Conservation (phyloP, 1,140 invertebrate species). For the Sipha flava region DNA sequence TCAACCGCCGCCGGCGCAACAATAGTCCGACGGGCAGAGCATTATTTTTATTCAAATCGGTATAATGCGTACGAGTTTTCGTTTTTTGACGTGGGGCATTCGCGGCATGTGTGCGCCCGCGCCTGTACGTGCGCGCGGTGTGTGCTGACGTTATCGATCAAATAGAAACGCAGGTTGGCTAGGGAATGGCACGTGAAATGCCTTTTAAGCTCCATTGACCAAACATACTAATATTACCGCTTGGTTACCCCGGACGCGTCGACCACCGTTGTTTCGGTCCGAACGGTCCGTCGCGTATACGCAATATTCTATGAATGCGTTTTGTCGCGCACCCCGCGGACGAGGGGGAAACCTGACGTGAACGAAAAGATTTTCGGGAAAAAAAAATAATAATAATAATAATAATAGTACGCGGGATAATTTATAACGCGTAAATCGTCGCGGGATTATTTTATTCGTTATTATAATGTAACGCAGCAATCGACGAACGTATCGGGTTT, state of each 20-base stretch:
- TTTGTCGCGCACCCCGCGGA: too few relatives aligned
- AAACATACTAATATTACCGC: not conserved
- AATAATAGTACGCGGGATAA: not conserved
- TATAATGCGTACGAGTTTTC: not conserved
- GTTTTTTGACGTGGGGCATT: constrained; percentile 7
- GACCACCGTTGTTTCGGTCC: too few relatives aligned
- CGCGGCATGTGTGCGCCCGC: not conserved
- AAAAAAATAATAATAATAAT: not conserved
- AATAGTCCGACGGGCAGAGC: not conserved
- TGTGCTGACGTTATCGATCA: not conserved
- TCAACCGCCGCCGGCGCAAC: constrained; percentile 5
- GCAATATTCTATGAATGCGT: too few relatives aligned
- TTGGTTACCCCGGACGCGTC: not conserved
- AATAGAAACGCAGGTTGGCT: not conserved
- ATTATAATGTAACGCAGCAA: not conserved
- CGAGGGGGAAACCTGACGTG: too few relatives aligned
- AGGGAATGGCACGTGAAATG: not conserved
- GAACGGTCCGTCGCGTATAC: too few relatives aligned
- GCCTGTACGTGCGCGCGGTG: too few relatives aligned
- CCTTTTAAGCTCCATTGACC: constrained; percentile 3
- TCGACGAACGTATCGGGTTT: not conserved
- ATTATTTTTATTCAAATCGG: constrained; percentile 16
- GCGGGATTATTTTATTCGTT: not conserved
- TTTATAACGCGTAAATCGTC: too few relatives aligned
- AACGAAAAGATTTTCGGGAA: not conserved